These are phyloP conservation scores for Sphaeramia orbicularis DNA, from an alignment of 2,797 vertebrate genomes.

Conservation along the genomic window DNA sequence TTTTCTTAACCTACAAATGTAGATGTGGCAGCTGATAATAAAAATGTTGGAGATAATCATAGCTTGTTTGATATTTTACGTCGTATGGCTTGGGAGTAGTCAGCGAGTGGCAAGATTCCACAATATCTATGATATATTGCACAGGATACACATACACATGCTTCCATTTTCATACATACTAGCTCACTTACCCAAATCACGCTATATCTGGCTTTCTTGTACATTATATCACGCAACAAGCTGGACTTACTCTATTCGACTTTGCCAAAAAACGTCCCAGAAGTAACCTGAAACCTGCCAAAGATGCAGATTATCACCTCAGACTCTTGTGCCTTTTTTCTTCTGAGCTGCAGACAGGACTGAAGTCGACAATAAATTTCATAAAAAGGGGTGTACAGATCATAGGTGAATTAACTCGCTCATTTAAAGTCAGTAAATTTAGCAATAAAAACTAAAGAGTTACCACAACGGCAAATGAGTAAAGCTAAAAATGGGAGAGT, in stretches of 20 bases:
- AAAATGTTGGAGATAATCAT: conserved; percentile 21
- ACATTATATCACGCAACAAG: conserved; percentile 2
- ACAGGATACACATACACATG: conserved; percentile 8
- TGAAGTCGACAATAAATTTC: neutral
- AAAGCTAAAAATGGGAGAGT: neutral
- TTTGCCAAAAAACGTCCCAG: conserved; percentile 2
- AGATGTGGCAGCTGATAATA: conserved; percentile 3
- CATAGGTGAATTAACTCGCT: conserved; percentile 1
- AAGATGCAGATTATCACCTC: conserved; percentile 2
- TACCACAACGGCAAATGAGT: neutral
- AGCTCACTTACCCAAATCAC: conserved; percentile 3
- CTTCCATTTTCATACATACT: conserved; percentile 35
- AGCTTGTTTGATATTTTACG: conserved; percentile 23
- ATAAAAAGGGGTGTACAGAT: neutral
- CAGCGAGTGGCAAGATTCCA: conserved; percentile 24
- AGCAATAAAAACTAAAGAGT: neutral
- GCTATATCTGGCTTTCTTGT: neutral
- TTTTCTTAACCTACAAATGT: conserved; percentile 1
- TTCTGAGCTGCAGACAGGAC: conserved; percentile 6
- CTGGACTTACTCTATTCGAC: conserved; percentile 1
- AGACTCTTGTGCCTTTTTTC: conserved; percentile 14
- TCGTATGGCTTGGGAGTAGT: conserved; percentile 24
- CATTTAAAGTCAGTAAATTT: neutral
- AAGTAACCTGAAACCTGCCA: conserved; percentile 2
- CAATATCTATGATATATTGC: conserved; percentile 39